Conservation (phyloP, 2,113 vertebrate species). For the Gopherus evgoodei region DNA sequence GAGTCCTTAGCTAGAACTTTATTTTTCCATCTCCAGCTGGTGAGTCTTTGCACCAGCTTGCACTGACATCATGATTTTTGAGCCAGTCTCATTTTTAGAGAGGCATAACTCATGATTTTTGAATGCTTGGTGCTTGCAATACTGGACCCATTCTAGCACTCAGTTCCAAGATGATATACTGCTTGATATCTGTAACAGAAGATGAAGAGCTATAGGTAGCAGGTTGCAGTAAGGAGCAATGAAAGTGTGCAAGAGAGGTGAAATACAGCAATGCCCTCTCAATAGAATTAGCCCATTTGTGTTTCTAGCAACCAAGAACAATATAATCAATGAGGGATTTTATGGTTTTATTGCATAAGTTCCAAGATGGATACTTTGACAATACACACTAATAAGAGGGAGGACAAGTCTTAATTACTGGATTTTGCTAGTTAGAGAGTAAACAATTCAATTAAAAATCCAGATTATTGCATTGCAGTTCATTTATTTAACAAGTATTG, state of each 20-base stretch:
- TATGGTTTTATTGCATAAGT: neutral
- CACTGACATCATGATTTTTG: neutral
- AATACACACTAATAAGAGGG: neutral
- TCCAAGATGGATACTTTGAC: neutral
- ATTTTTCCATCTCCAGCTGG: neutral
- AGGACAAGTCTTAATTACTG: neutral
- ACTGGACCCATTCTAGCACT: neutral
- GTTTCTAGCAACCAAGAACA: neutral
- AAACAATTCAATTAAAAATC: neutral
- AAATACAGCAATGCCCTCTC: neutral
- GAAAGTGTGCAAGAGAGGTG: neutral
- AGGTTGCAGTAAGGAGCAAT: neutral
- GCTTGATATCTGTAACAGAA: neutral
- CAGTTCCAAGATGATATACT: neutral
- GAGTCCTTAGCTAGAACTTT: neutral
- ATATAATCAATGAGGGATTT: neutral
- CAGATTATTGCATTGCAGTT: neutral
- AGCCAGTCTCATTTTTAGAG: neutral
- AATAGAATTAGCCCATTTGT: neutral
- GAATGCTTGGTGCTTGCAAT: neutral
- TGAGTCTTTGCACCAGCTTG: neutral
- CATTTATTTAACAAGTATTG: neutral
- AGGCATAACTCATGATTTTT: neutral
- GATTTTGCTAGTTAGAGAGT: neutral
- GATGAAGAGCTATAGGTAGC: neutral